Conservation (phyloP, 2,797 vertebrate species). For the Remorina albescens region DNA sequence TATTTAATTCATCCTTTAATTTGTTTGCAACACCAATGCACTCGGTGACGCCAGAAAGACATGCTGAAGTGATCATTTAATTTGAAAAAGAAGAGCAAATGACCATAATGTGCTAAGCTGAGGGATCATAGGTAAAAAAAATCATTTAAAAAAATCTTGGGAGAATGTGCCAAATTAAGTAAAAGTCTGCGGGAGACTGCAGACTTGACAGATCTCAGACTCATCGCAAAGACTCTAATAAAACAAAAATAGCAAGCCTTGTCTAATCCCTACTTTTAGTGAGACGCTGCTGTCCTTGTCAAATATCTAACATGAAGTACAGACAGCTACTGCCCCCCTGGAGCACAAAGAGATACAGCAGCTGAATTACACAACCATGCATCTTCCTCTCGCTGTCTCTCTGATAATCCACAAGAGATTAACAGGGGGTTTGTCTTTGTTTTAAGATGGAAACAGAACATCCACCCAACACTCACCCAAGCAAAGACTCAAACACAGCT, state of each 20-base stretch:
- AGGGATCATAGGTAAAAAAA: not conserved
- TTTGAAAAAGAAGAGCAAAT: not conserved
- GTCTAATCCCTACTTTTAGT: not conserved
- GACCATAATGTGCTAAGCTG: not conserved
- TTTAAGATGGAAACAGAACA: conserved; percentile 64
- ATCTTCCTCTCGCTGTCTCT: conserved; percentile 1
- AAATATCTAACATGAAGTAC: not conserved
- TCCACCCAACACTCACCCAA: conserved; percentile 38
- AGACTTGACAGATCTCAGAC: not conserved
- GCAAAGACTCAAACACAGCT: conserved; percentile 52
- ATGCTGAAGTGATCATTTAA: conserved; percentile 3
- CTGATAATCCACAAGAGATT: conserved; percentile 27
- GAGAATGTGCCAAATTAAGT: not conserved
- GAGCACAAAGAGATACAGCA: conserved; percentile 31
- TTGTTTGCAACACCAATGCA: not conserved
- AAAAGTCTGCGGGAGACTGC: not conserved
- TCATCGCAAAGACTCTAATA: not conserved
- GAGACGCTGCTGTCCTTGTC: not conserved
- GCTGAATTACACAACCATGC: not conserved
- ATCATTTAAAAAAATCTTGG: not conserved
- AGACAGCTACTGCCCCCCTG: conserved; percentile 65
- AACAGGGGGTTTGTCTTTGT: conserved; percentile 39
- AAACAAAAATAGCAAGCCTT: conserved; percentile 17
- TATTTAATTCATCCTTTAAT: conserved; percentile 13
- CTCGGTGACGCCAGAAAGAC: not conserved